Base-by-base conservation (phyloP, 1,140 invertebrate genomes). In the Acromyrmex charruanus region DNA sequence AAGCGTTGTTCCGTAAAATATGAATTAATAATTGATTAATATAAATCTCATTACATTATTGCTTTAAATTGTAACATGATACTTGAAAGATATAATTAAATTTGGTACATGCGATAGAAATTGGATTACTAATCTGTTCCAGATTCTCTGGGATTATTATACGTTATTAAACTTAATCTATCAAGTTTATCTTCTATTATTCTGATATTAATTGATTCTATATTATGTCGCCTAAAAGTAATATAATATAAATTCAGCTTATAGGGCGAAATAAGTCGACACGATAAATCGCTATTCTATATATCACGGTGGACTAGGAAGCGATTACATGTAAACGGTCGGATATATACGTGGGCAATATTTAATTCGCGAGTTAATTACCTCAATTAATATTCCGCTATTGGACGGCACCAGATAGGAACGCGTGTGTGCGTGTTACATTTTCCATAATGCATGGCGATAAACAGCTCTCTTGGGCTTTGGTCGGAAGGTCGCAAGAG, bases 301-400 rank as follows among this genome's bases (percentile, higher is more conserved):
- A 93, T 92, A 93, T 92, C 82, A 65, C 85, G 59, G 77, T 82
- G 28, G 55, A 61, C 65, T 80, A 61, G 31, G 77, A 44, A 85
- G 44, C 55, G 79, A 81, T 69, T 88, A 82, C 21, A 63, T 35
- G 74, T 55, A 72, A 75, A 63, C n/a, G 63, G 25, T 77, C 35
- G 82, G 51, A 66, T 51, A 71, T 51, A 71, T 53, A 79, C 65
- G 81, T 86, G 74, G 85, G 69, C 74, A 89, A 92, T 89, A 91
- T 93, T 94, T 93, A 94, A 94, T 94, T 94, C 92, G 89, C 84
- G 89, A 89, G 90, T 94, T 94, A 94, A 94, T 94, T 92, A 88
- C 68, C 68, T 89, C 91, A 91, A 95, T 95, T 94, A 94, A 95
- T 95, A 94, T 93, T 92, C 87, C 86, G 59, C 31, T 31, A 79